Evolutionary conservation across 1,140 invertebrate genomes (phyloP), one percentile per base, ranked within the genome.

Genomic region (Heliothis subflexa): DNA sequence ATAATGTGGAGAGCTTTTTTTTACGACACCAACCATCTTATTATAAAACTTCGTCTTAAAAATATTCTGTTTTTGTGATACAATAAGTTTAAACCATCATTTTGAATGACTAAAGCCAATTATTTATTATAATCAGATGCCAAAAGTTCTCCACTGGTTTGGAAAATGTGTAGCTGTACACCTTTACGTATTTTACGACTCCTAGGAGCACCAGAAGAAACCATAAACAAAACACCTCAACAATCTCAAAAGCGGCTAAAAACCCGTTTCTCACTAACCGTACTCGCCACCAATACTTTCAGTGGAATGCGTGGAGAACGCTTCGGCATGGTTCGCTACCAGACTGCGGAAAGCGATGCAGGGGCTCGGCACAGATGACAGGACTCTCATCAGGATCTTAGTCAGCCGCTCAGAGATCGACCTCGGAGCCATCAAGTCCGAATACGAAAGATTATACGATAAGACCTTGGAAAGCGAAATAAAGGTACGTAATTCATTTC

Each of bases 381-480:
- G 94, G 14, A 96, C 96, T 1, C 94, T 98, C 66, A 97, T 98
- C 70, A 94, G 97, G 16, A 96, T 98, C 77, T 92, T 98, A 74
- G 97, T 97, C 1, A 96, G 96, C 81, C 95, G 97, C 75, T 96
- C 96, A 52, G 97, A 98, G 95, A 95, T 97, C 64, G 97, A 97
- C 94, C 94, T 97, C 83, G 96, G 91, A 18, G 95, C 95, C 82
- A 97, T 98, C 82, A 97, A 97, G 90, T 88, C 94, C 54, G 96
- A 97, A 81, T 97, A 96, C 90, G 96, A 97, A 87, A 94, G 95
- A 3, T 94, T 96, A 52, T 97, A 97, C 88, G 96, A 96, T 83
- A 97, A 97, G 84, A 96, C 96, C 0, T 89, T 98, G 64, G 95
- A 95, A 74, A 96, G 96, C 88, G 96, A 95, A 78, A 94, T 97